Conservation (phyloP, 2,888 invertebrate species). For the Tipula vernalis region DNA sequence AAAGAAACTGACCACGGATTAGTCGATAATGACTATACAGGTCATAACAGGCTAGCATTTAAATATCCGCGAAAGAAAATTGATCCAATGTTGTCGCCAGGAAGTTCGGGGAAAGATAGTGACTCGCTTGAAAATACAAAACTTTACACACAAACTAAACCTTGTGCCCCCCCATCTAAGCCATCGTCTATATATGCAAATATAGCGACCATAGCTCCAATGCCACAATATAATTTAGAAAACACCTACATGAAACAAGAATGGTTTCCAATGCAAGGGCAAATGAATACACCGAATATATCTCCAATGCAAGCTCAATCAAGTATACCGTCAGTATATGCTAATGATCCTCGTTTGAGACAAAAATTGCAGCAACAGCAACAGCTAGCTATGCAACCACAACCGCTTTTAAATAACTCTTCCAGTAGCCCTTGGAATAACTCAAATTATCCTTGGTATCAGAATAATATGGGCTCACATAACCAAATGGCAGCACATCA, state of each 20-base stretch:
- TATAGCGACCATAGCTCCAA: not conserved
- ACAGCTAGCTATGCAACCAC: not conserved
- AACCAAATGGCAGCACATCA: not conserved
- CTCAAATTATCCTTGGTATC: not conserved
- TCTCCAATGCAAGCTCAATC: not conserved
- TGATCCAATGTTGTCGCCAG: not conserved
- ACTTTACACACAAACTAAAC: not conserved
- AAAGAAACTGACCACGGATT: not conserved
- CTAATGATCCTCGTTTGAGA: not conserved
- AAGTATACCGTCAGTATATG: not conserved
- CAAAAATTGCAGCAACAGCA: not conserved
- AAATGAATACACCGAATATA: not conserved
- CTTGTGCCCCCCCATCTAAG: not conserved
- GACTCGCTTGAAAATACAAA: not conserved
- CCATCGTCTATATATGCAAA: not conserved
- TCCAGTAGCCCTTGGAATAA: not conserved
- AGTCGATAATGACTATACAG: conserved; percentile 6
- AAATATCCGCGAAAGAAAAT: conserved; percentile 32
- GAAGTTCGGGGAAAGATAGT: not conserved
- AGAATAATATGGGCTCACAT: not conserved
- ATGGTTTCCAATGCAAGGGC: not conserved
- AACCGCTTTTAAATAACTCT: not conserved
- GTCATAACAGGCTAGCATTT: conserved; percentile 29
- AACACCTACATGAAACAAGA: not conserved
- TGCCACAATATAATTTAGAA: not conserved